Percentiles rank a stretch among this genome's conserved stretches.
These are phyloP conservation scores for Empis stercorea DNA, from an alignment of 2,888 invertebrate species.

Conservation along the genomic window DNA sequence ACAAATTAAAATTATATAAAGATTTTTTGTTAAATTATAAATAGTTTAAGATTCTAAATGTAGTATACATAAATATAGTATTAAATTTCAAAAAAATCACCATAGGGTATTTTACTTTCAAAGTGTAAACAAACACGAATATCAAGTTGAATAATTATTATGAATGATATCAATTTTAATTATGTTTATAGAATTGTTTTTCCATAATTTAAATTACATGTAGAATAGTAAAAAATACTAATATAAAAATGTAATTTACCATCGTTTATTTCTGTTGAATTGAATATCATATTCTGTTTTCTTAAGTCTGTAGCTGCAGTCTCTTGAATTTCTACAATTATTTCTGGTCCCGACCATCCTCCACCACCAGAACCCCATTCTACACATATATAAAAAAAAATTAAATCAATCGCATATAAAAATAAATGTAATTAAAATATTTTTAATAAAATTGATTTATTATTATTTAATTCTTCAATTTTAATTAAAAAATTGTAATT, in stretches of 20 bases:
- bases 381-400: no score
- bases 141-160: no score
- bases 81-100: no score
- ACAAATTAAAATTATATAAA: no score
- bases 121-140: no score
- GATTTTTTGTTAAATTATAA: no score
- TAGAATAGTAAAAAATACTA: background rate
- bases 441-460: background rate
- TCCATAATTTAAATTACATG: no score
- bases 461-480: background rate
- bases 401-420: background rate
- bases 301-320: constrained; percentile 18
- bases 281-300: constrained; percentile 4
- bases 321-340: constrained; percentile 34
- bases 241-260: constrained; percentile 9
- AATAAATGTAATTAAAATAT: background rate
- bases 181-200: no score
- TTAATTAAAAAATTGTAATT: background rate
- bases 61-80: no score
- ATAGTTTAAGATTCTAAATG: no score
- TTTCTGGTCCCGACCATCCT: constrained; percentile 29
- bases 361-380: constrained; percentile 35
- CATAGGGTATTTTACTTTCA: no score
- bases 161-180: no score
- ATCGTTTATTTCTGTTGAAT: constrained; percentile 15